phyloP scores from a whole-genome alignment of 2,113 vertebrate species.

The Nesogale talazaci region DNA sequence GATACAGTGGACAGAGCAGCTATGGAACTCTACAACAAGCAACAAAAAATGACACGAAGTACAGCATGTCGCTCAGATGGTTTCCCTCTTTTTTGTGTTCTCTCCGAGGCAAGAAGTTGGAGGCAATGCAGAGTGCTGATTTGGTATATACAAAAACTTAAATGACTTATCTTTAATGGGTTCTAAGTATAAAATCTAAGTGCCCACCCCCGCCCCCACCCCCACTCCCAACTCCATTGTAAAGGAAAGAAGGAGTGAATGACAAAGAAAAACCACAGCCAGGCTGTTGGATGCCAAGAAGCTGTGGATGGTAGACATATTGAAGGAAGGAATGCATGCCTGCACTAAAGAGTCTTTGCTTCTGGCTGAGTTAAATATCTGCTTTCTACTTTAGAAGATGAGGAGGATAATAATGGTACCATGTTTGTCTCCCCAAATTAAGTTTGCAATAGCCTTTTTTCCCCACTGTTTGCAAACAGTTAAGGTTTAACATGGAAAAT shows the following conservation, averaged over 20 bases:
- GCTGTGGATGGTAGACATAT: not conserved
- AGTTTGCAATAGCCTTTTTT: not conserved
- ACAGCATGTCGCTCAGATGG: not conserved
- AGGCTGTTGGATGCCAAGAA: no score
- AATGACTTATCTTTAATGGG: not conserved
- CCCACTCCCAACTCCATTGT: no score
- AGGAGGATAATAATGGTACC: not conserved
- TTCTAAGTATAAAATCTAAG: slow-evolving; percentile 27
- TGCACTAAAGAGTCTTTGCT: not conserved
- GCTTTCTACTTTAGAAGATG: not conserved
- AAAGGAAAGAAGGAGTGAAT: not conserved
- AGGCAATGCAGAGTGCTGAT: slow-evolving; percentile 19
- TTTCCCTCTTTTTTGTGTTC: not conserved
- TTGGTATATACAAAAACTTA: not conserved
- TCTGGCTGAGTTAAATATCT: not conserved
- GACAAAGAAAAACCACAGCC: not conserved
- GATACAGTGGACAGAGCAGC: not conserved
- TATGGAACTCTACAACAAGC: not conserved
- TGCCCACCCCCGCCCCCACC: not conserved
- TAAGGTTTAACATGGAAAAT: slow-evolving; percentile 42
- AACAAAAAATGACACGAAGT: not conserved
- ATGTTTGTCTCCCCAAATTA: not conserved
- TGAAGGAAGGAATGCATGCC: not conserved
- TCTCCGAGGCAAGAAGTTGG: not conserved
- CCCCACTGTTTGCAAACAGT: not conserved